Evolutionary conservation across 35 echinoderm and acorn worm species (phyloP).

Genomic region (Stichopus chloronotus): DNA sequence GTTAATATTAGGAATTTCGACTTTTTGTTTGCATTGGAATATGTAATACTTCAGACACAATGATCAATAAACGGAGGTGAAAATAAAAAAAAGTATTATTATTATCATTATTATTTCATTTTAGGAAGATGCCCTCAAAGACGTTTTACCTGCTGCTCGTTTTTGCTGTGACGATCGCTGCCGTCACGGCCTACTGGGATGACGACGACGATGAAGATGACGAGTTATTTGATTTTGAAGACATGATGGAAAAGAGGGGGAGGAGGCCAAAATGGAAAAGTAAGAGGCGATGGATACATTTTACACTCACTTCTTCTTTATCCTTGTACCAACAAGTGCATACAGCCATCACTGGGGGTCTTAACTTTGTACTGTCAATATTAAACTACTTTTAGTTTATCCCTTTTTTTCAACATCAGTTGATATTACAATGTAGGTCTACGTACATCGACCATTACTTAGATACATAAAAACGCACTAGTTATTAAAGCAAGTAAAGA

Average conservation of each 20-base stretch:
- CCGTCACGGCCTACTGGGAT: neutral
- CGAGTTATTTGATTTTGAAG: neutral
- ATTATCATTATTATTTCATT: slow-evolving; percentile 11
- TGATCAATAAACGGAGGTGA: no score
- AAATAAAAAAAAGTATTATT: no score
- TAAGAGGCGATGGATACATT: neutral
- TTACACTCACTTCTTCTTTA: neutral
- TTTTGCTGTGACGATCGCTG: slow-evolving; percentile 26
- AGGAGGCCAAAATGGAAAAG: neutral
- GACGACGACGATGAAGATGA: slow-evolving; percentile 12
- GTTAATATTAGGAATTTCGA: no score
- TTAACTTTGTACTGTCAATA: neutral
- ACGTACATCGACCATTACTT: no score
- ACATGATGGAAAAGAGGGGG: slow-evolving; percentile 20
- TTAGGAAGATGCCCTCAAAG: slow-evolving; percentile 15
- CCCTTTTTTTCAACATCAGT: no score
- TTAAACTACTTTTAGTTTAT: no score
- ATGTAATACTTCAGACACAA: no score
- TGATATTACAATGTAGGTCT: no score
- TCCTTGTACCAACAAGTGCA: neutral
- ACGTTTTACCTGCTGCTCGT: slow-evolving; percentile 12
- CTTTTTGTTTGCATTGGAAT: no score
- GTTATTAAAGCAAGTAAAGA: neutral
- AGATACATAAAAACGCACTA: neutral
- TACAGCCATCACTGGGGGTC: neutral